These are phyloP conservation scores for Glandiceps talaboti DNA, from an alignment of 53 echinoderm and acorn worm species.

Conservation along the genomic window DNA sequence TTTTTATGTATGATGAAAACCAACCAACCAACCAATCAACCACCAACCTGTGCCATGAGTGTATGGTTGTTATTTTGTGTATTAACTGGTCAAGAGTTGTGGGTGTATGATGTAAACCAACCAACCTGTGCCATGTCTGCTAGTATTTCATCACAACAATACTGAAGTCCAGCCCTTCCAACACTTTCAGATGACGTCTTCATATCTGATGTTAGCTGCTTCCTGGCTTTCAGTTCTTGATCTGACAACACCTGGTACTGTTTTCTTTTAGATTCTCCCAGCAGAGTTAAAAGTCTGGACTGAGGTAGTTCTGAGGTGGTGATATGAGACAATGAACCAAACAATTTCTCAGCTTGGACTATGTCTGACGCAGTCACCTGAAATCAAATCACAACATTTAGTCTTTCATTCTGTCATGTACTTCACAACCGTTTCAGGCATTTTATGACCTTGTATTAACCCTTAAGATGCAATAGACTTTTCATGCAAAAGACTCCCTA, in stretches of 20 bases:
- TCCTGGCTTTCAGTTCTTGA: constrained; percentile 73
- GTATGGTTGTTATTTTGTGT: too few species aligned
- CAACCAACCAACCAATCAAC: too few species aligned
- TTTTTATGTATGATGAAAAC: too few species aligned
- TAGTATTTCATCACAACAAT: constrained; percentile 35
- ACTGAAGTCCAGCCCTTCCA: constrained; percentile 76
- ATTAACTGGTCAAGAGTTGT: too few species aligned
- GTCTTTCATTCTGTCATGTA: too few species aligned
- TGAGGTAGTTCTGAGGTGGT: constrained; percentile 52
- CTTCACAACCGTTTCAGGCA: too few species aligned
- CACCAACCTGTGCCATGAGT: too few species aligned
- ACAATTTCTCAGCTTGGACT: constrained; percentile 53
- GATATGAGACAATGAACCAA: constrained; percentile 41
- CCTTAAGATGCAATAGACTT: too few species aligned
- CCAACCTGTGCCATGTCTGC: constrained; percentile 31
- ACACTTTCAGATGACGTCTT: constrained; percentile 40
- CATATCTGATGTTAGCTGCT: constrained; percentile 51
- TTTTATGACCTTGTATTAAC: too few species aligned
- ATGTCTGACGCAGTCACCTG: constrained; percentile 43
- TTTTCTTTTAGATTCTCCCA: constrained; percentile 58
- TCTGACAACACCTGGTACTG: constrained; percentile 62
- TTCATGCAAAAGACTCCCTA: too few species aligned
- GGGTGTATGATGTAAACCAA: too few species aligned
- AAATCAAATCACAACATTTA: too few species aligned
- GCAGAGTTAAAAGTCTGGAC: constrained; percentile 47